Evolutionary conservation across 2,888 invertebrate species (phyloP).

Genomic region (Brachycybe producta): DNA sequence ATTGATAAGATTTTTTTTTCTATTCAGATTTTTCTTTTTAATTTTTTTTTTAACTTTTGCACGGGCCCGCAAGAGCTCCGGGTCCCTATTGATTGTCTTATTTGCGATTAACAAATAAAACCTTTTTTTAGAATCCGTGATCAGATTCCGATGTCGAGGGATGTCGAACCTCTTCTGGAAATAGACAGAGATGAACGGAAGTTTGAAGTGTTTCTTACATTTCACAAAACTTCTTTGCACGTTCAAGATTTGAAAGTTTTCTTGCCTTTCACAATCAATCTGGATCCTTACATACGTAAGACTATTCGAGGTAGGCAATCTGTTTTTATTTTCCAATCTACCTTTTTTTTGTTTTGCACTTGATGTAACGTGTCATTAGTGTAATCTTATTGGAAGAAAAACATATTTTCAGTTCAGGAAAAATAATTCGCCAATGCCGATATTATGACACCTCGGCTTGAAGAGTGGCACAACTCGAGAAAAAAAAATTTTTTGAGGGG

Average conservation of each 20-base stretch:
- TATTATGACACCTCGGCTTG: no score
- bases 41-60: neutral
- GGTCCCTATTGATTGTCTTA: no score
- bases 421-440: no score
- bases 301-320: slow-evolving; percentile 68
- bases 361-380: neutral
- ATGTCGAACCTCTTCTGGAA: slow-evolving; percentile 76
- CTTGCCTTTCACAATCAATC: slow-evolving; percentile 92
- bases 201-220: slow-evolving; percentile 79
- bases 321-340: neutral
- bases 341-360: neutral
- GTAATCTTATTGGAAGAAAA: neutral
- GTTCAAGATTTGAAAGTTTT: slow-evolving; percentile 86
- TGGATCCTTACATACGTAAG: slow-evolving; percentile 95
- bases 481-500: no score
- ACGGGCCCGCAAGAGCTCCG: no score
- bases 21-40: no score
- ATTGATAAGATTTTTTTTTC: no score
- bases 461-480: no score
- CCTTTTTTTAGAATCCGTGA: slow-evolving; percentile 40
- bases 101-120: no score
- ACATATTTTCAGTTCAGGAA: neutral
- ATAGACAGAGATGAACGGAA: slow-evolving; percentile 90
- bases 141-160: slow-evolving; percentile 66
- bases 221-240: slow-evolving; percentile 70